Percentiles rank a stretch among this genome's conserved stretches.
Conservation (phyloP, 2,797 vertebrate species). For the Enteromius argenteus region DNA sequence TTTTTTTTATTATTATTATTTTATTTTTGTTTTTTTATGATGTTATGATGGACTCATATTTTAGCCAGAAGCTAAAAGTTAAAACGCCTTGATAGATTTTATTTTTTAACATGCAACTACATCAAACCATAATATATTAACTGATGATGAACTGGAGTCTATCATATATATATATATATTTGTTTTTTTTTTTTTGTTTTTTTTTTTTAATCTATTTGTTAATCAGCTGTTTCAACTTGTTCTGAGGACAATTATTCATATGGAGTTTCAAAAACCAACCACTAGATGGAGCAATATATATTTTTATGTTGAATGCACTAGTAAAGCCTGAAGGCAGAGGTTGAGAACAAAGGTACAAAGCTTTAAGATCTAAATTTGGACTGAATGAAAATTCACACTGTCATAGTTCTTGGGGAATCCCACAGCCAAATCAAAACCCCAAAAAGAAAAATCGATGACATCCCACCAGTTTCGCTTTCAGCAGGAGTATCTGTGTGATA, state of each 20-base stretch:
- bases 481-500: slow-evolving; percentile 31
- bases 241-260: neutral
- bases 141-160: neutral
- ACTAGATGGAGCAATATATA: slow-evolving; percentile 23
- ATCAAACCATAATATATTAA: neutral
- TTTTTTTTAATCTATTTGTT: neutral
- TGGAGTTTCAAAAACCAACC: neutral
- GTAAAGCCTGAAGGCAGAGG: neutral
- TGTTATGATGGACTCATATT: neutral
- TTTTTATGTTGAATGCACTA: neutral
- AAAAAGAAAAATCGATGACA: neutral
- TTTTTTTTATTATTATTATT: too few species aligned
- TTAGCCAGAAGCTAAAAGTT: neutral
- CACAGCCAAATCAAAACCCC: slow-evolving; percentile 14
- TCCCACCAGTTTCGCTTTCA: slow-evolving; percentile 34
- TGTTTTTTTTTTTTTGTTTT: too few species aligned
- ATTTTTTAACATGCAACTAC: neutral
- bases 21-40: too few species aligned
- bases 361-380: slow-evolving; percentile 8
- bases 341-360: neutral
- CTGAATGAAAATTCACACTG: neutral
- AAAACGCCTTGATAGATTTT: neutral
- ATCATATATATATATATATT: neutral
- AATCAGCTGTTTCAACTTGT: neutral
- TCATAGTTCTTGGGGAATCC: slow-evolving; percentile 49